phyloP scores from a whole-genome alignment of 1,140 invertebrate species.

The Steinernema feltiae region DNA sequence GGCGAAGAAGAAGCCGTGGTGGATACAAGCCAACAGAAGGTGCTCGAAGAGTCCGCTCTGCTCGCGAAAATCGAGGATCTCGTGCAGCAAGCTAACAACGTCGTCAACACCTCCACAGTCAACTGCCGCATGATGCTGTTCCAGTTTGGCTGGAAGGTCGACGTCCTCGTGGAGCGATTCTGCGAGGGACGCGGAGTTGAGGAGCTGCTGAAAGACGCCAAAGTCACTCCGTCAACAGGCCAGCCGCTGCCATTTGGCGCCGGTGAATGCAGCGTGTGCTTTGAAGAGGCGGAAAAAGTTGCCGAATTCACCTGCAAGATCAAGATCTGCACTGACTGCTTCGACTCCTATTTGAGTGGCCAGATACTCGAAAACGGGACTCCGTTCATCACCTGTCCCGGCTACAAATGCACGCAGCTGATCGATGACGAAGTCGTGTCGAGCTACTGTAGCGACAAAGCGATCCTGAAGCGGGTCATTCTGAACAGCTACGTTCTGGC shows the following conservation, averaged over 20 bases:
- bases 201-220: background rate
- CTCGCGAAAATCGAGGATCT: background rate
- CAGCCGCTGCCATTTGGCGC: background rate
- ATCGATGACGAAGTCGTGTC: conserved; percentile 38
- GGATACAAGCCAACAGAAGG: background rate
- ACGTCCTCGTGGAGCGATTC: background rate
- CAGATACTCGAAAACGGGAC: background rate
- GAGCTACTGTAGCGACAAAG: conserved; percentile 12
- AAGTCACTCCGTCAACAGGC: background rate
- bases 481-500: conserved; percentile 98
- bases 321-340: background rate
- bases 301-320: background rate
- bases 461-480: conserved; percentile 87
- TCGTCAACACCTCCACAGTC: no score
- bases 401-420: conserved; percentile 37
- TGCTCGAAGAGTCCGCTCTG: background rate
- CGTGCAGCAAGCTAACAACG: background rate
- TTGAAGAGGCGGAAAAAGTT: background rate
- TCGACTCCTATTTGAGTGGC: conserved; percentile 11
- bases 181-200: background rate
- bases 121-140: background rate
- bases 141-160: background rate
- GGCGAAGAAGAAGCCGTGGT: background rate
- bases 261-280: conserved; percentile 19
- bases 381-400: conserved; percentile 37